Evolutionary conservation across 2,797 vertebrate genomes (phyloP).

Genomic region (Triplophysa bombifrons): DNA sequence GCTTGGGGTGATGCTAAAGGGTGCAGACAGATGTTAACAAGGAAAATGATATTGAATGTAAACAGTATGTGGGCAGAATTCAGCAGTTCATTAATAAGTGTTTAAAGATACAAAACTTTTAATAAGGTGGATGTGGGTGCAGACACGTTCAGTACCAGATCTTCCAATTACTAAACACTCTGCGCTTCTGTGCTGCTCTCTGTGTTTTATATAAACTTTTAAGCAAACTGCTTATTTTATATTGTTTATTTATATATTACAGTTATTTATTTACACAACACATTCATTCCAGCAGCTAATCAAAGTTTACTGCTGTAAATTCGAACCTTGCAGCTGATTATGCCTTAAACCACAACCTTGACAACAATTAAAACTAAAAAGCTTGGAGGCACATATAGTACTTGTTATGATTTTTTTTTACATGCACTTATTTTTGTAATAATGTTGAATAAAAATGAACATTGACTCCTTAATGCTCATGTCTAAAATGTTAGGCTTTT

Average conservation of each 20-base stretch:
- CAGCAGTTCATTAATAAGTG: conserved; percentile 26
- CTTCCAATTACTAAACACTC: conserved; percentile 36
- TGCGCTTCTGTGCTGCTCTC: conserved; percentile 1
- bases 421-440: conserved; percentile 29
- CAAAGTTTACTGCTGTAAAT: not conserved
- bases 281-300: not conserved
- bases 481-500: conserved; percentile 12
- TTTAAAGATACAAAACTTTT: conserved; percentile 40
- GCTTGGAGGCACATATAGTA: conserved; percentile 36
- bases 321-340: conserved; percentile 11
- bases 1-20: conserved; percentile 13
- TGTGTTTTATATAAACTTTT: conserved; percentile 35
- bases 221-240: conserved; percentile 4
- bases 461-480: too few species aligned
- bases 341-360: conserved; percentile 8
- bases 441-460: too few species aligned
- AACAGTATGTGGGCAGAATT: conserved; percentile 12
- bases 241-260: not conserved
- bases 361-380: conserved; percentile 45
- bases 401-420: conserved; percentile 51
- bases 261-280: not conserved
- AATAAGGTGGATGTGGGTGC: conserved; percentile 24
- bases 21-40: conserved; percentile 6
- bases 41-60: not conserved
- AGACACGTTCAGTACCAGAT: conserved; percentile 6